Conservation (phyloP, 2,797 vertebrate genomes). For the Mus minutoides region DNA sequence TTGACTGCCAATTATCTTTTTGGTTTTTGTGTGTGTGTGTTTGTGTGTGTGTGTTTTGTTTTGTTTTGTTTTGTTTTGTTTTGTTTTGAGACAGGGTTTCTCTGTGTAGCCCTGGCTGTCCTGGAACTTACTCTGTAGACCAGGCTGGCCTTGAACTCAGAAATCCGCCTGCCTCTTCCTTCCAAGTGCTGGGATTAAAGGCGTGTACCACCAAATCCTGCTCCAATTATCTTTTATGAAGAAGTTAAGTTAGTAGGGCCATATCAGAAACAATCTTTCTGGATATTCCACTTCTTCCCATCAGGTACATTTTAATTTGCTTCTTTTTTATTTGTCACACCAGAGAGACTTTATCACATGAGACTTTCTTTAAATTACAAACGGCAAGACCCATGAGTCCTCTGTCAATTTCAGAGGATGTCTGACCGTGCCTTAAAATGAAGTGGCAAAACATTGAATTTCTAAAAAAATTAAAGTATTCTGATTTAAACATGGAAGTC, state of each 20-base stretch:
- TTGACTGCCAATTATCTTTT: background rate
- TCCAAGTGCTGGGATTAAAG: no score
- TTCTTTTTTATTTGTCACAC: constrained; percentile 19
- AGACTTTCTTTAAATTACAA: constrained; percentile 42
- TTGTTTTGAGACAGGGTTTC: no score
- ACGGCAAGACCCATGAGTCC: background rate
- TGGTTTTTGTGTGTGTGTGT: no score
- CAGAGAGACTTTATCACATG: constrained; percentile 14
- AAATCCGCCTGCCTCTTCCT: no score
- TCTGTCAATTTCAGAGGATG: background rate
- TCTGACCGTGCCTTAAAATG: background rate
- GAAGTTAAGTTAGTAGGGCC: constrained; percentile 49
- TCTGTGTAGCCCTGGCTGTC: no score
- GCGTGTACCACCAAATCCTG: no score
- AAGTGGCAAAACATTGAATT: constrained; percentile 58
- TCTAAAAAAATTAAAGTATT: constrained; percentile 30
- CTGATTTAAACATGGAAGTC: background rate
- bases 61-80: no score
- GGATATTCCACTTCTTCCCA: constrained; percentile 15
- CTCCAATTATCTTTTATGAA: constrained; percentile 9
- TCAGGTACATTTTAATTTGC: background rate
- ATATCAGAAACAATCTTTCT: constrained; percentile 49
- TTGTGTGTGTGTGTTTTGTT: no score
- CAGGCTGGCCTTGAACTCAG: no score
- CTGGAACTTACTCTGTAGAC: no score